Percentiles rank a stretch among this genome's conserved stretches.
Evolutionary conservation across 2,888 invertebrate genomes (phyloP).

Genomic region (Loripinus fragilis): DNA sequence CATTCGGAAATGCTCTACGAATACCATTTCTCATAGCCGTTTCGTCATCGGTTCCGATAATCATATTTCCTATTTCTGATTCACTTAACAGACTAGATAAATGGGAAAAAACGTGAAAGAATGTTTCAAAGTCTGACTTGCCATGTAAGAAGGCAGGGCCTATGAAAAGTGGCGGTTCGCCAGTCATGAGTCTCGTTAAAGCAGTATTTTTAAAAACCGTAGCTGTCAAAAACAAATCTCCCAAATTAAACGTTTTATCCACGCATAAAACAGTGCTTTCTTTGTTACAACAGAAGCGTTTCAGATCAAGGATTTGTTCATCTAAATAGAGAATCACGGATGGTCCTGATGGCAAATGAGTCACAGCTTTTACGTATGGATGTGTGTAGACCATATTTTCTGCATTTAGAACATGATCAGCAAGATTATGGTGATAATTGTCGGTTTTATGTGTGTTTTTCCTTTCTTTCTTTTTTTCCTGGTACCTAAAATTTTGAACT

Average conservation of each 20-base stretch:
- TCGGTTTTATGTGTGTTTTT: not conserved
- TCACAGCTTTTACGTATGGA: constrained; percentile 12
- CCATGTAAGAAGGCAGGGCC: constrained; percentile 31
- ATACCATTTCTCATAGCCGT: constrained; percentile 17
- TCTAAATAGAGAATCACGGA: constrained; percentile 27
- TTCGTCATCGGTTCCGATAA: constrained; percentile 26
- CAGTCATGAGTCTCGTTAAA: constrained; percentile 4
- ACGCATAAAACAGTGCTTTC: constrained; percentile 12
- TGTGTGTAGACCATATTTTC: constrained; percentile 18
- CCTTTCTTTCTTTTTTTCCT: not conserved
- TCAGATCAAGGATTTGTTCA: constrained; percentile 32
- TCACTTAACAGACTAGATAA: constrained; percentile 7
- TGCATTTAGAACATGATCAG: constrained; percentile 22
- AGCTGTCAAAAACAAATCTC: constrained; percentile 29
- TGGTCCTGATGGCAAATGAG: constrained; percentile 17
- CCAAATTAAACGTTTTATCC: constrained; percentile 34
- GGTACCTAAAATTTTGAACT: constrained; percentile 28
- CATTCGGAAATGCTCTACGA: not conserved
- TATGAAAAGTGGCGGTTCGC: constrained; percentile 8
- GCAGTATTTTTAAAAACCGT: constrained; percentile 29
- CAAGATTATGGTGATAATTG: constrained; percentile 1
- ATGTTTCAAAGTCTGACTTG: constrained; percentile 21
- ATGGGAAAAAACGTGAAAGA: constrained; percentile 13
- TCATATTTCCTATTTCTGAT: constrained; percentile 14
- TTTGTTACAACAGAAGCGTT: constrained; percentile 19